Base-by-base conservation (phyloP, 2,797 vertebrate species). In the Serranus cabrilla region DNA sequence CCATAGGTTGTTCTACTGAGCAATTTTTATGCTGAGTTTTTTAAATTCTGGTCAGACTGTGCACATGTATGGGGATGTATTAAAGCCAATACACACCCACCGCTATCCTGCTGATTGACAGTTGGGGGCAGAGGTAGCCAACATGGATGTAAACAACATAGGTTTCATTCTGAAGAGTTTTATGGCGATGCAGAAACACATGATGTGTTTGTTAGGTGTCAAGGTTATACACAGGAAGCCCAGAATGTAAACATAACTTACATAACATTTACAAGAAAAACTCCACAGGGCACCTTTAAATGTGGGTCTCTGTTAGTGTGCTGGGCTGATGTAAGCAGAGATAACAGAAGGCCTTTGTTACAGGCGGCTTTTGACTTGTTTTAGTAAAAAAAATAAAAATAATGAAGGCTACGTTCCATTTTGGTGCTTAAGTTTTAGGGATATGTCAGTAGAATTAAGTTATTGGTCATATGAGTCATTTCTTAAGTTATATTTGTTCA, bases 391-490 rank as follows among this genome's bases (percentile, higher is more conserved):
- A 54, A 4, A 49, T 45, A 8, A 17, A 17, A 50, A 17, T 12
- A 50, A 42, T 20, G 23, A 39, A 49, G 34, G 45, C 54, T 50
- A 34, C 25, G 11, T 49, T 47, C 16, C 66, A 69, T 37, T 25
- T 58, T 40, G 17, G 21, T 40, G 55, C 65, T 20, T 70, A 11
- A 27, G 54, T 27, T 56, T 56, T 25, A 55, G 52, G 40, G n/a
- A n/a, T n/a, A n/a, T n/a, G n/a, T n/a, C n/a, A n/a, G n/a, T n/a
- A n/a, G n/a, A n/a, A n/a, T n/a, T n/a, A n/a, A n/a, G n/a, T n/a
- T n/a, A n/a, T n/a, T n/a, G n/a, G n/a, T n/a, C n/a, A n/a, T n/a
- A n/a, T n/a, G n/a, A n/a, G n/a, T n/a, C n/a, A n/a, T n/a, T n/a
- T 31, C 27, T 31, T 31, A 31, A 31, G 27, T 3, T 31, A 31